These are phyloP conservation scores for Zeus faber DNA, from an alignment of 2,113 vertebrate species.

Conservation along the genomic window DNA sequence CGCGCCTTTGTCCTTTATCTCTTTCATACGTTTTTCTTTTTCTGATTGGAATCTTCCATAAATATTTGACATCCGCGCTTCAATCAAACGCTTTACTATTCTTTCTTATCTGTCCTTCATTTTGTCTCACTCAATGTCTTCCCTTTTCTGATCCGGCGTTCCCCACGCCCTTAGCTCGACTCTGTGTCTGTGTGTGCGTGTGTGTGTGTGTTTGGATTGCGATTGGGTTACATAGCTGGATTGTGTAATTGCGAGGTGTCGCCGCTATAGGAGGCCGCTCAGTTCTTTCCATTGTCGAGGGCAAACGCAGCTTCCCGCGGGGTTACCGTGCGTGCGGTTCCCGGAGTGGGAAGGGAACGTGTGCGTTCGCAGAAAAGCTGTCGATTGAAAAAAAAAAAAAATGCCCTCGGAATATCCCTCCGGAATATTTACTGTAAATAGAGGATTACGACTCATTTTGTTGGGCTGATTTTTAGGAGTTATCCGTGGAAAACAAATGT, in stretches of 20 bases:
- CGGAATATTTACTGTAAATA: slow-evolving; percentile 29
- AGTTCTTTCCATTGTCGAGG: slow-evolving; percentile 46
- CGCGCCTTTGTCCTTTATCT: not conserved
- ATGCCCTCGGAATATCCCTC: too few species aligned
- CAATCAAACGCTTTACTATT: not conserved
- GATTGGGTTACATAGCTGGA: slow-evolving; percentile 61
- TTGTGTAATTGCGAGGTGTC: slow-evolving; percentile 67
- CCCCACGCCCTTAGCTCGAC: slow-evolving; percentile 25
- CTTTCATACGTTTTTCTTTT: too few species aligned
- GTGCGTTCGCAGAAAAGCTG: slow-evolving; percentile 4
- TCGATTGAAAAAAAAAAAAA: slow-evolving; percentile 31
- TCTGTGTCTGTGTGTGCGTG: slow-evolving; percentile 42
- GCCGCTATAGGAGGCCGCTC: slow-evolving; percentile 41
- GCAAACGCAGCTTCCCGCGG: slow-evolving; percentile 12
- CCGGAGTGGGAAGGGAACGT: not conserved
- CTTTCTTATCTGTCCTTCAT: slow-evolving; percentile 12
- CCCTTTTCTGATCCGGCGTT: slow-evolving; percentile 33
- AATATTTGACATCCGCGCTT: not conserved
- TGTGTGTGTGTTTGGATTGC: slow-evolving; percentile 37
- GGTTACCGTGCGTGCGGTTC: not conserved
- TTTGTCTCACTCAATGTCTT: slow-evolving; percentile 17
- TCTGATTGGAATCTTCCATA: not conserved
- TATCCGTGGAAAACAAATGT: not conserved
- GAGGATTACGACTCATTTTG: slow-evolving; percentile 17
- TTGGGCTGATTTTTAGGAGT: not conserved